These are phyloP conservation scores for Scaptomyza hsui DNA, from an alignment of 1,140 invertebrate genomes.

Conservation along the genomic window DNA sequence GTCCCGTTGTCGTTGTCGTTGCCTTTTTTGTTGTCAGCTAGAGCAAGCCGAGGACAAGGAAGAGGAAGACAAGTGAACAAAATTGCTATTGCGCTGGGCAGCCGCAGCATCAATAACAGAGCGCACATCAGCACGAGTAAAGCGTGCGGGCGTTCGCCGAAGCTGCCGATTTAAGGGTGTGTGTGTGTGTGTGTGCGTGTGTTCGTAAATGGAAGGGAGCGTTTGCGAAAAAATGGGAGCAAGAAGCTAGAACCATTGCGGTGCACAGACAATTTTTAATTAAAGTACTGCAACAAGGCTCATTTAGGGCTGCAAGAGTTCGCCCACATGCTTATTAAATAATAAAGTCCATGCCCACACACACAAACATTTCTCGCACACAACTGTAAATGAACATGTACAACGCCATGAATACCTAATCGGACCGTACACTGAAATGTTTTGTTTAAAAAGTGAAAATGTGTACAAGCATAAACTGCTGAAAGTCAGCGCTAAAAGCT, in stretches of 20 bases:
- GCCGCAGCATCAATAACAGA: constrained; percentile 68
- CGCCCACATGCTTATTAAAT: constrained; percentile 68
- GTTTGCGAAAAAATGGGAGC: constrained; percentile 27
- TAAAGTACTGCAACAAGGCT: constrained; percentile 56
- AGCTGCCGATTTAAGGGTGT: constrained; percentile 44
- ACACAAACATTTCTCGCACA: constrained; percentile 28
- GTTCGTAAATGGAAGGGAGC: constrained; percentile 16
- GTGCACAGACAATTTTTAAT: constrained; percentile 57
- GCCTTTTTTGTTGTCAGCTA: constrained; percentile 23
- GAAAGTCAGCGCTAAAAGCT: too few species aligned
- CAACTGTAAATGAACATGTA: neutral
- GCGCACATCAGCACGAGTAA: neutral
- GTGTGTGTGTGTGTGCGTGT: constrained; percentile 5
- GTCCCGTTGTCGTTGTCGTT: constrained; percentile 41
- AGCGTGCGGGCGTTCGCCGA: constrained; percentile 13
- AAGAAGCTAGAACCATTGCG: constrained; percentile 17
- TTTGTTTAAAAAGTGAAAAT: constrained; percentile 26
- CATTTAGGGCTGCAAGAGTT: constrained; percentile 24
- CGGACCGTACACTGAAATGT: constrained; percentile 9
- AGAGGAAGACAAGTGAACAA: constrained; percentile 74
- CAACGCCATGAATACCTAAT: neutral
- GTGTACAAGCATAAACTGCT: constrained; percentile 4
- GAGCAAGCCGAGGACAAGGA: constrained; percentile 12
- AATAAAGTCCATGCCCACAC: constrained; percentile 65
- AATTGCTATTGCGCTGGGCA: constrained; percentile 74